These are phyloP conservation scores for Rhynchopsitta pachyrhyncha DNA, from an alignment of 2,113 vertebrate species.

Conservation along the genomic window DNA sequence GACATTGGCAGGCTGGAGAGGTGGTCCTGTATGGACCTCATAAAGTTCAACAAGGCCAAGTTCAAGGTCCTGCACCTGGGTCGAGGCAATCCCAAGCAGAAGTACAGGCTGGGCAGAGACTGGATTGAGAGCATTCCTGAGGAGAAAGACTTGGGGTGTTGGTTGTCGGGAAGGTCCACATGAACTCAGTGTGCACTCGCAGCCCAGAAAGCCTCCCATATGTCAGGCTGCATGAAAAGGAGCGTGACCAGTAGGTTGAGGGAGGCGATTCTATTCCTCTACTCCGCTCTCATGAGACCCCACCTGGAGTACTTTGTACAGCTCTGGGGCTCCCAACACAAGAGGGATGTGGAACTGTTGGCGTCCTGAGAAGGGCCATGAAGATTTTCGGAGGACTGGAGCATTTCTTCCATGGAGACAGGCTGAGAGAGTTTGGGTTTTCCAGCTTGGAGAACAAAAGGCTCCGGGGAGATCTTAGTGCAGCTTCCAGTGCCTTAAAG, in stretches of 20 bases:
- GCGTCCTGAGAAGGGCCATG: neutral
- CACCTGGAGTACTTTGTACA: neutral
- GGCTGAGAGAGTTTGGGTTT: neutral
- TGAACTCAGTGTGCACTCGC: neutral
- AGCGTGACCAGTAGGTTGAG: neutral
- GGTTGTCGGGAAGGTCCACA: neutral
- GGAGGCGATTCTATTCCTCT: neutral
- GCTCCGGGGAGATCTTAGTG: neutral
- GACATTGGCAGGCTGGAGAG: neutral
- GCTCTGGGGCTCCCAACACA: neutral
- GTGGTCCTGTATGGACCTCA: neutral
- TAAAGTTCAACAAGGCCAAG: neutral
- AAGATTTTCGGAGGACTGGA: neutral
- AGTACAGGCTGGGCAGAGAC: neutral
- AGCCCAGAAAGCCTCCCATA: neutral
- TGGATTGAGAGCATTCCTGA: neutral
- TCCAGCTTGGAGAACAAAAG: neutral
- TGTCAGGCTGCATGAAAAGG: neutral
- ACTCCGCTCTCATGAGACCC: neutral
- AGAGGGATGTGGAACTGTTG: neutral
- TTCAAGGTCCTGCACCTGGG: neutral
- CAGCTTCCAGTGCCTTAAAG: neutral
- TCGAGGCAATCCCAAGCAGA: neutral
- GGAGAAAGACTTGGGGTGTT: neutral
- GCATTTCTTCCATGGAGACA: neutral